A percentile compares a stretch with the other conserved stretches of the same genome.
These are phyloP conservation scores for Pogonophryne albipinna DNA, from an alignment of 2,797 vertebrate species.

Conservation along the genomic window DNA sequence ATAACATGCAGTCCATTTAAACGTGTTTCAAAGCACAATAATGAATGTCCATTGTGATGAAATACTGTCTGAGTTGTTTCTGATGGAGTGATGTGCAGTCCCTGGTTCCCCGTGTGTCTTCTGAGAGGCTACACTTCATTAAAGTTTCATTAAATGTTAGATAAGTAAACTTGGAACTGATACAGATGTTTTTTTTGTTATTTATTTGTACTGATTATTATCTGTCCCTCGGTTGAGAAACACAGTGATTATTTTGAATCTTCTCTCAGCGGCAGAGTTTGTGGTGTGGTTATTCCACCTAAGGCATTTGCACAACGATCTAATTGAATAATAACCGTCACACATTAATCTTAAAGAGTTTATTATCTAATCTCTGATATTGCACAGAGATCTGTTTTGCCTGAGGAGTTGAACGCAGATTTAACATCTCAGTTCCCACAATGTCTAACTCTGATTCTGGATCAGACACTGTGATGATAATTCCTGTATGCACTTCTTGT, in stretches of 20 bases:
- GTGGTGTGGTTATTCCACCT: neutral
- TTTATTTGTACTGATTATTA: neutral
- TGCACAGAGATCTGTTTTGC: slow-evolving; percentile 4
- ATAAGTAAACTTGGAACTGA: neutral
- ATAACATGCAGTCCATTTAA: neutral
- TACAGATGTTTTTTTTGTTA: neutral
- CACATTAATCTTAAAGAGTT: neutral
- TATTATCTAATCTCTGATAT: slow-evolving; percentile 3
- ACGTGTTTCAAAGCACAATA: neutral
- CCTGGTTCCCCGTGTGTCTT: neutral
- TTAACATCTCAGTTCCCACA: slow-evolving; percentile 6
- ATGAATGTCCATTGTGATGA: neutral
- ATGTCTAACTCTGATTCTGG: neutral
- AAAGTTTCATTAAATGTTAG: neutral
- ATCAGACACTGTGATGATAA: neutral
- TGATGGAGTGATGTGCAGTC: neutral
- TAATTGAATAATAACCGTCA: slow-evolving; percentile 1
- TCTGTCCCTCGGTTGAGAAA: neutral
- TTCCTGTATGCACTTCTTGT: neutral
- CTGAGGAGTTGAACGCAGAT: neutral
- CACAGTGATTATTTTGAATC: neutral
- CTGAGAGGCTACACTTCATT: neutral
- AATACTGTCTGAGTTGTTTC: neutral
- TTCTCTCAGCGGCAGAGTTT: neutral
- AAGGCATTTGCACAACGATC: neutral